phyloP scores from a whole-genome alignment of 2,113 vertebrate species.

The Pelmatolapia mariae region DNA sequence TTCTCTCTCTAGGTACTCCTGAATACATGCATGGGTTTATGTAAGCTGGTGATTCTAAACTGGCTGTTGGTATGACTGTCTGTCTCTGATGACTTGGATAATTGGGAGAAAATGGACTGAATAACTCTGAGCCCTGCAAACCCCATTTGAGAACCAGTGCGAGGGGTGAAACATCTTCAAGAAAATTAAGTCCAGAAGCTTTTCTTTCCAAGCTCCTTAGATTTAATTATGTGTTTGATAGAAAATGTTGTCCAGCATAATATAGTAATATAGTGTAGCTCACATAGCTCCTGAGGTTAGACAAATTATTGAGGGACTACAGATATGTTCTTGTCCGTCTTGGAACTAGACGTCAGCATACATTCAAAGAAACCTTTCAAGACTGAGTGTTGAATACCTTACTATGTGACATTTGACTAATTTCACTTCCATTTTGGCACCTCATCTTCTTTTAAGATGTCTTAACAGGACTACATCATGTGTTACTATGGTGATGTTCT shows the following conservation, averaged over 20 bases:
- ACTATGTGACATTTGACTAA: neutral
- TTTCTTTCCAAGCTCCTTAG: neutral
- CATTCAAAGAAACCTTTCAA: neutral
- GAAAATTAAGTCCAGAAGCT: neutral
- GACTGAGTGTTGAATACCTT: neutral
- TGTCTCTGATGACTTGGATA: neutral
- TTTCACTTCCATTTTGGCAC: neutral
- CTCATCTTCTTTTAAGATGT: neutral
- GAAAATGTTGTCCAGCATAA: neutral
- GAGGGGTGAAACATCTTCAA: neutral
- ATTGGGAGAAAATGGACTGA: neutral
- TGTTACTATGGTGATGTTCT: neutral
- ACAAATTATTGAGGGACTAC: neutral
- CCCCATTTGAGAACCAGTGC: neutral
- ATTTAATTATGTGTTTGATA: neutral
- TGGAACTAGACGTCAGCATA: rapidly evolving
- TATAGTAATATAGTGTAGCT: neutral
- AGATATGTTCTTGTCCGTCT: rapidly evolving
- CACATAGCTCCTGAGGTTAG: neutral
- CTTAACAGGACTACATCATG: neutral
- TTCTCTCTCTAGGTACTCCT: rapidly evolving
- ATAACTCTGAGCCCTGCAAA: neutral
- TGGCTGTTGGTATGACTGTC: rapidly evolving
- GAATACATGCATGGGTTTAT: rapidly evolving
- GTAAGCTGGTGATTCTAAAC: neutral